These are phyloP conservation scores for Orchestia grillus DNA, from an alignment of 1,140 invertebrate species.

Conservation along the genomic window DNA sequence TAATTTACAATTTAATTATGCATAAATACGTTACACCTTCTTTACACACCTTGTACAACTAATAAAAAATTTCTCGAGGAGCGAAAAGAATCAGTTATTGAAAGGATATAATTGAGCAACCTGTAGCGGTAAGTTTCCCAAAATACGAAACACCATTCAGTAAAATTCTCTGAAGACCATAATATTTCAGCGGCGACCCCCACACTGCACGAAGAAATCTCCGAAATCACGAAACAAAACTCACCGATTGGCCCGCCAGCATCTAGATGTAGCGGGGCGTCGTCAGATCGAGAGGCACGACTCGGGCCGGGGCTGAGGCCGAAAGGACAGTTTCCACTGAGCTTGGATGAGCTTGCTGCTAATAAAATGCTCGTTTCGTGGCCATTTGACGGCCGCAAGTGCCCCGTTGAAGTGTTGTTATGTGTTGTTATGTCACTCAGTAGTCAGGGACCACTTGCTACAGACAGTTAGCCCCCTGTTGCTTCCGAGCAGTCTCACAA, in stretches of 20 bases:
- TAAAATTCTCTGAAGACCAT: background rate
- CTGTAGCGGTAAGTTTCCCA: background rate
- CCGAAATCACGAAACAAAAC: background rate
- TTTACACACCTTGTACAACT: too few species aligned
- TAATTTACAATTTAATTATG: too few species aligned
- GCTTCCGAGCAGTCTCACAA: constrained; percentile 56
- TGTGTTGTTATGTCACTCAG: constrained; percentile 56
- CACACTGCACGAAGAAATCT: background rate
- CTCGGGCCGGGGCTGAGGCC: constrained; percentile 36
- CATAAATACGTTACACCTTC: background rate
- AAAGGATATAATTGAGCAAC: background rate
- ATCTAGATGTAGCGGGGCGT: constrained; percentile 4
- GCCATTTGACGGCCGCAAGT: constrained; percentile 56
- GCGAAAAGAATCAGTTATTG: background rate
- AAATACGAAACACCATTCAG: background rate
- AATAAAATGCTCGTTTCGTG: constrained; percentile 56
- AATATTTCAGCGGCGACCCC: background rate
- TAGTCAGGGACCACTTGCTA: constrained; percentile 55
- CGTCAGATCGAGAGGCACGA: constrained; percentile 5
- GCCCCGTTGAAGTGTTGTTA: constrained; percentile 56
- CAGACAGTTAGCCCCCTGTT: constrained; percentile 56
- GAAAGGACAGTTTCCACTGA: constrained; percentile 54
- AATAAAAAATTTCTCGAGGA: background rate
- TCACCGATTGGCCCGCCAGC: constrained; percentile 12
- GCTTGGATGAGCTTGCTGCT: constrained; percentile 56